phyloP scores from a whole-genome alignment of 2,797 vertebrate species.

The Chelmon rostratus region DNA sequence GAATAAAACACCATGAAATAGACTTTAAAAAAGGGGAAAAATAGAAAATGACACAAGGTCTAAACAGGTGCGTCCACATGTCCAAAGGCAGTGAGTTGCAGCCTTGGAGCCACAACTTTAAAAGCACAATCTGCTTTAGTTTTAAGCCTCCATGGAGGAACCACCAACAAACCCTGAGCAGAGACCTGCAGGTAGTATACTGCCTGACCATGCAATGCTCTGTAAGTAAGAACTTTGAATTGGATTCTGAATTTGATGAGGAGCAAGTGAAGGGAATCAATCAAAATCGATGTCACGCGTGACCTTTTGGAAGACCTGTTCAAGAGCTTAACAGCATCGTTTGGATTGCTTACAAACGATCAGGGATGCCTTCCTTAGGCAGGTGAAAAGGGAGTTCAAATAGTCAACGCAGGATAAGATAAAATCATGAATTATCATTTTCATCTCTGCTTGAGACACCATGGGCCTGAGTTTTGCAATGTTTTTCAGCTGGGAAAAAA shows the following conservation, averaged over 20 bases:
- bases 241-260: neutral
- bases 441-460: neutral
- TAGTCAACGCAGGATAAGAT: neutral
- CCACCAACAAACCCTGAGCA: neutral
- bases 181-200: neutral
- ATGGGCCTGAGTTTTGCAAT: neutral
- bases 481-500: neutral
- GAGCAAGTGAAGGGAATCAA: neutral
- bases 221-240: neutral
- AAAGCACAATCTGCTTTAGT: neutral
- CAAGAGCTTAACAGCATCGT: neutral
- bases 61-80: too few relatives aligned
- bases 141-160: neutral
- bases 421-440: neutral
- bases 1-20: neutral
- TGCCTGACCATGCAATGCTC: neutral
- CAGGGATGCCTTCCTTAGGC: neutral
- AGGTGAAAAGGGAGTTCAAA: too few relatives aligned
- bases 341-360: neutral
- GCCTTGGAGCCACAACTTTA: neutral
- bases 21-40: neutral
- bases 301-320: neutral
- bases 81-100: too few relatives aligned
- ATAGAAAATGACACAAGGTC: neutral
- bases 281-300: neutral